phyloP scores from a whole-genome alignment of 2,797 vertebrate genomes.

The Buphagus erythrorhynchus region DNA sequence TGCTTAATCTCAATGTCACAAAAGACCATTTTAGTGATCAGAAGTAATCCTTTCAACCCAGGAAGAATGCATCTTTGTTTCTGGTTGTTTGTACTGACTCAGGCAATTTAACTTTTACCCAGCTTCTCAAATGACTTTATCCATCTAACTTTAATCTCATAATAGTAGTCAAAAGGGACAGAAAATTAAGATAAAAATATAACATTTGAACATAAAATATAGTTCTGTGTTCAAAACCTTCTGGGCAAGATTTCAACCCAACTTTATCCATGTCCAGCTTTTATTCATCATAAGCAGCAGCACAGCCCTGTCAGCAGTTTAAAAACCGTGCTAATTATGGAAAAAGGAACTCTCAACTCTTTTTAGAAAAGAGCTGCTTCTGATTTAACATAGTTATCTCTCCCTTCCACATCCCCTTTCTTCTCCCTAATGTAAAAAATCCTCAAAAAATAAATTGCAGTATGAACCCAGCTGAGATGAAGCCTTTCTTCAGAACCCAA shows the following conservation, averaged over 20 bases:
- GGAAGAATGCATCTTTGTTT: constrained; percentile 65
- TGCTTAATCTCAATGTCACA: constrained; percentile 35
- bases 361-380: constrained; percentile 20
- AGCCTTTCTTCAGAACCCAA: constrained; percentile 61
- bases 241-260: constrained; percentile 22
- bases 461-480: constrained; percentile 22
- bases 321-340: constrained; percentile 12
- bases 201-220: constrained; percentile 54
- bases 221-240: constrained; percentile 45
- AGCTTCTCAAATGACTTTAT: constrained; percentile 69
- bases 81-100: constrained; percentile 65
- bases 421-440: constrained; percentile 22
- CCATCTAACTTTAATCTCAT: constrained; percentile 62
- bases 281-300: constrained; percentile 25
- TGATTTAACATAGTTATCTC: constrained; percentile 53
- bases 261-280: constrained; percentile 40
- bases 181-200: constrained; percentile 67
- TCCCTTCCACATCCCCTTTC: not conserved
- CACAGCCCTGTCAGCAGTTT: constrained; percentile 6
- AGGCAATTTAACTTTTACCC: constrained; percentile 63
- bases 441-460: constrained; percentile 48
- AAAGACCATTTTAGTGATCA: constrained; percentile 54
- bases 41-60: constrained; percentile 51
- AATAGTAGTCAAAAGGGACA: constrained; percentile 60
- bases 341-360: constrained; percentile 7